Evolutionary conservation across 2,797 vertebrate species (phyloP), one percentile per base, ranked within the genome.

Genomic region (Sciaenops ocellatus): DNA sequence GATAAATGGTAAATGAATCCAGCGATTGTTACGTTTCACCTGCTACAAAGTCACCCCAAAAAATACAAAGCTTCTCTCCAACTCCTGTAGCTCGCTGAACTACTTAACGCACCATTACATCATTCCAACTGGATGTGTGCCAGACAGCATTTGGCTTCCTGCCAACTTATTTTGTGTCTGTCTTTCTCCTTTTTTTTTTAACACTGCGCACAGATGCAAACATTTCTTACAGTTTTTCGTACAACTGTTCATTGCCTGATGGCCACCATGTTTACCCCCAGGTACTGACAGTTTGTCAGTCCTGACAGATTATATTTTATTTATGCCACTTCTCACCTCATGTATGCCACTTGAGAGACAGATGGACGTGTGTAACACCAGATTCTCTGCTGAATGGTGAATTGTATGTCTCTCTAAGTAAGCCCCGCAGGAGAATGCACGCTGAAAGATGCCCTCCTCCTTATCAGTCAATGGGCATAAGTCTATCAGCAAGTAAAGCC

Each of bases 401-500:
- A 89, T 88, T 92, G 86, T 90, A 54, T 41, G 70, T 90, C 76
- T 91, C 78, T 76, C 76, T 85, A 85, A 92, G 88, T 91, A 91
- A 94, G 92, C 88, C 93, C 89, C 63, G 55, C 83, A 90, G 88
- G 86, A 86, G 87, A 94, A 90, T 84, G 86, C 82, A 56, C 60
- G 90, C 87, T 95, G 95, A 95, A 94, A 95, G 94, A 95, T 87
- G 85, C 80, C 90, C 91, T 88, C 89, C 90, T 85, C 85, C 88
- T 91, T 91, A 93, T 94, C 92, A 93, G 89, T 92, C 90, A 93
- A 85, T 92, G 87, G 84, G 78, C 82, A 79, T 91, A 94, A 92
- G 93, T 95, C 94, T 90, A 87, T 96, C 95, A 95, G 83, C 92
- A 20, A 67, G 79, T 82, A 47, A 78, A 84, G 90, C 93, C 93